A percentile compares a stretch with the other conserved stretches of the same genome.
Conservation (phyloP, 1,140 invertebrate genomes). For the Drosophila navojoa region DNA sequence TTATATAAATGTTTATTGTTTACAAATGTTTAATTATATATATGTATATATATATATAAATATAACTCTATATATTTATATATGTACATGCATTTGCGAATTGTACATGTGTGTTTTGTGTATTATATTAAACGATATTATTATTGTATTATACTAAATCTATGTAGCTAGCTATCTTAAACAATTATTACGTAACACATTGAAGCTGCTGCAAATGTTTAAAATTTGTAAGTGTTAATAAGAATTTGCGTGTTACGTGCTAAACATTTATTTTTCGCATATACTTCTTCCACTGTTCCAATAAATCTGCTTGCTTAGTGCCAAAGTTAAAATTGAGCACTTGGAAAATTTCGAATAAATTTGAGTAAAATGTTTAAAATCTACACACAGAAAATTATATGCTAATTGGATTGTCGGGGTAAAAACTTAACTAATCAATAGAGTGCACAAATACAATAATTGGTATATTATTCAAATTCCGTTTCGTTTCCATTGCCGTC, state of each 20-base stretch:
- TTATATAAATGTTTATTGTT: constrained; percentile 66
- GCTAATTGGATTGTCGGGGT: neutral
- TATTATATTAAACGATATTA: constrained; percentile 71
- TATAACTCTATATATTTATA: constrained; percentile 23
- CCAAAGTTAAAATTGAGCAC: constrained; percentile 59
- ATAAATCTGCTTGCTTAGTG: constrained; percentile 57
- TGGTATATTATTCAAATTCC: constrained; percentile 25
- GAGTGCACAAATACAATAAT: neutral
- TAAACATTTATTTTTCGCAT: constrained; percentile 38
- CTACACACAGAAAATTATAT: constrained; percentile 4
- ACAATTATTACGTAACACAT: constrained; percentile 41
- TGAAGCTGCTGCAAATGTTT: constrained; percentile 63
- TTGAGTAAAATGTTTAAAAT: constrained; percentile 48
- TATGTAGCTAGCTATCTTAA: constrained; percentile 59
- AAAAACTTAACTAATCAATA: neutral
- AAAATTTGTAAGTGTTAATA: constrained; percentile 41
- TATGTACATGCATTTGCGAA: constrained; percentile 44
- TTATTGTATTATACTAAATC: constrained; percentile 48
- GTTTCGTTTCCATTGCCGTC: constrained; percentile 47
- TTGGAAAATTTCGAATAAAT: constrained; percentile 56
- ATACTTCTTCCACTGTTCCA: constrained; percentile 36
- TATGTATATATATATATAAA: constrained; percentile 29
- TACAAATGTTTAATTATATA: constrained; percentile 51
- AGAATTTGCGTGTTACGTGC: constrained; percentile 18
- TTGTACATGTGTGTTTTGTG: constrained; percentile 64